Evolutionary conservation across 1,140 invertebrate species (phyloP).

Genomic region (Ceratoteleas bidentatus): DNA sequence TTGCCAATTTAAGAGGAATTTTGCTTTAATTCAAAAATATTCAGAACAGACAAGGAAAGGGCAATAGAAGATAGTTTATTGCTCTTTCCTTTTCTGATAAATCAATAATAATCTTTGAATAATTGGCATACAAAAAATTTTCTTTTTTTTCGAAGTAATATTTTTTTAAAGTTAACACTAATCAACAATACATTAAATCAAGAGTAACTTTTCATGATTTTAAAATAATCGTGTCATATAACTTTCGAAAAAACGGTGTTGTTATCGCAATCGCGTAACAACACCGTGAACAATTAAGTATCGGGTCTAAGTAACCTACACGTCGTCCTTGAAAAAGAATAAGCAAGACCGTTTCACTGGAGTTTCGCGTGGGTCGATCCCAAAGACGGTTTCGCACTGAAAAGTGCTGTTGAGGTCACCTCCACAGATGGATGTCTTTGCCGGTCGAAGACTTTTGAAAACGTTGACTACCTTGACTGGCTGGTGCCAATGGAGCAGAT

Average conservation of each 20-base stretch:
- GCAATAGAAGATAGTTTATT: too few species aligned
- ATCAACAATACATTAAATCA: too few species aligned
- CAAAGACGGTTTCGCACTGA: constrained; percentile 36
- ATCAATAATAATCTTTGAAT: too few species aligned
- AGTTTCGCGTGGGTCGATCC: constrained; percentile 37
- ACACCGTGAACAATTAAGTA: constrained; percentile 28
- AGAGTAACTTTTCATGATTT: too few species aligned
- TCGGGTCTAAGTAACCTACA: constrained; percentile 39
- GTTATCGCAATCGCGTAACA: constrained; percentile 11
- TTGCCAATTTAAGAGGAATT: too few species aligned
- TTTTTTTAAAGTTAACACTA: too few species aligned
- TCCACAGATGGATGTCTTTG: constrained; percentile 43
- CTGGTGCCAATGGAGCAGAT: constrained; percentile 29
- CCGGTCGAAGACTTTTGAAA: constrained; percentile 41
- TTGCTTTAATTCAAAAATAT: too few species aligned
- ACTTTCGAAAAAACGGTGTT: constrained; percentile 26
- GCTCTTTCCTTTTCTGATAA: too few species aligned
- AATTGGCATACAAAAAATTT: too few species aligned
- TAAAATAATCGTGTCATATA: constrained; percentile 19
- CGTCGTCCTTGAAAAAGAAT: constrained; percentile 51
- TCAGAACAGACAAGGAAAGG: too few species aligned
- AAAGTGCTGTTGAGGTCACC: constrained; percentile 45
- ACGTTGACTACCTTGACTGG: constrained; percentile 44
- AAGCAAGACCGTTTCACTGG: constrained; percentile 37
- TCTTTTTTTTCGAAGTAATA: too few species aligned